Evolutionary conservation across 2,888 invertebrate genomes (phyloP).

Genomic region (Callimorpha dominula): DNA sequence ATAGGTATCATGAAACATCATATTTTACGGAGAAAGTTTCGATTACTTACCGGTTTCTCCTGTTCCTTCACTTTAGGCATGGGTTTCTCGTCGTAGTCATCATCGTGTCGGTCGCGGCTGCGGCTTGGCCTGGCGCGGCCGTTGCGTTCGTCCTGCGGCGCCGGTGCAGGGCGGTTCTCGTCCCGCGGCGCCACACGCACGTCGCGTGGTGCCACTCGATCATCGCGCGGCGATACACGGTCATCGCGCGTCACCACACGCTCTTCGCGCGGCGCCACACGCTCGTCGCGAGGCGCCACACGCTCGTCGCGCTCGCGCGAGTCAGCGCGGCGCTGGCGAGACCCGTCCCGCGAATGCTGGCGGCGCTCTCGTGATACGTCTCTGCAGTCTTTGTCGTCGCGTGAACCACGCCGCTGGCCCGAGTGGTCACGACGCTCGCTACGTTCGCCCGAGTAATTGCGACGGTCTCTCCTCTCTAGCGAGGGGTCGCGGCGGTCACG

Average conservation of each 20-base stretch:
- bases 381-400: conserved; percentile 17
- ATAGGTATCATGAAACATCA: neutral
- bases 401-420: conserved; percentile 14
- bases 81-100: conserved; percentile 68
- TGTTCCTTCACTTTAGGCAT: conserved; percentile 92
- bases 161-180: neutral
- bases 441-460: conserved; percentile 9
- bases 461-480: neutral
- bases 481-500: conserved; percentile 23
- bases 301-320: conserved; percentile 25
- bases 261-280: conserved; percentile 17
- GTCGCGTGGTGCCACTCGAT: conserved; percentile 13
- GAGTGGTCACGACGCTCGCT: conserved; percentile 10
- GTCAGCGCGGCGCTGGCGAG: conserved; percentile 24
- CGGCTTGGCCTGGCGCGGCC: conserved; percentile 68
- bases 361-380: conserved; percentile 22
- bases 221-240: conserved; percentile 8
- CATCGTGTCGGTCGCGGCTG: conserved; percentile 67
- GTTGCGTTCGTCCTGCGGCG: conserved; percentile 50
- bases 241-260: conserved; percentile 11
- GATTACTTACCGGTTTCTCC: conserved; percentile 89
- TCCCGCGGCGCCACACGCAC: neutral
- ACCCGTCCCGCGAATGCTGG: conserved; percentile 19
- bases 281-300: neutral
- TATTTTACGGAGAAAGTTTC: neutral